These are phyloP conservation scores for Pomacea canaliculata DNA, from an alignment of 2,888 invertebrate genomes.

Conservation along the genomic window DNA sequence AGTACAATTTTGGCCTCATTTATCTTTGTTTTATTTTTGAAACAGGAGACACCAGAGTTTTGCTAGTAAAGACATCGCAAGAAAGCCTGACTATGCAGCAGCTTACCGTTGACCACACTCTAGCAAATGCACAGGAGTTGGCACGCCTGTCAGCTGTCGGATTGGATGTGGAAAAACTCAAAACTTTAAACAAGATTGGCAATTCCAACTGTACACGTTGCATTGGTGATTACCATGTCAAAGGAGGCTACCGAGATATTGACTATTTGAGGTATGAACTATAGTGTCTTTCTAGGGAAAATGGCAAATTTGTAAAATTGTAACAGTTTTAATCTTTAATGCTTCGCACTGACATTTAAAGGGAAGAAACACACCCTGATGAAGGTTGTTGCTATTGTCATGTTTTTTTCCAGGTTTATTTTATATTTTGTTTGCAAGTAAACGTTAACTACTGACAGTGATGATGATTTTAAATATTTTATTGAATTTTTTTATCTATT, in stretches of 20 bases:
- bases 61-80: conserved; percentile 83
- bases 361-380: not conserved
- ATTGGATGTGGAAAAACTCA: conserved; percentile 79
- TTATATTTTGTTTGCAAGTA: too few relatives aligned
- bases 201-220: conserved; percentile 83
- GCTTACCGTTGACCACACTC: conserved; percentile 86
- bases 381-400: not conserved
- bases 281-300: not conserved
- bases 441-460: too few relatives aligned
- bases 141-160: conserved; percentile 82
- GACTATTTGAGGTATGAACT: conserved; percentile 75
- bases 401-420: not conserved
- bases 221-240: conserved; percentile 88
- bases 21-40: not conserved
- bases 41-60: conserved; percentile 78
- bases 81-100: conserved; percentile 86
- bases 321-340: not conserved
- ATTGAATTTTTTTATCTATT: too few relatives aligned
- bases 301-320: not conserved
- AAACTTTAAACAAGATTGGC: conserved; percentile 78
- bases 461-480: too few relatives aligned
- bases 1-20: too few relatives aligned
- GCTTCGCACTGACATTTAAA: not conserved
- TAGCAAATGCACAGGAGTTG: conserved; percentile 87
- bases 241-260: conserved; percentile 87